Base-by-base conservation (phyloP, 1,140 invertebrate genomes). In the Probaryconus sp. region DNA sequence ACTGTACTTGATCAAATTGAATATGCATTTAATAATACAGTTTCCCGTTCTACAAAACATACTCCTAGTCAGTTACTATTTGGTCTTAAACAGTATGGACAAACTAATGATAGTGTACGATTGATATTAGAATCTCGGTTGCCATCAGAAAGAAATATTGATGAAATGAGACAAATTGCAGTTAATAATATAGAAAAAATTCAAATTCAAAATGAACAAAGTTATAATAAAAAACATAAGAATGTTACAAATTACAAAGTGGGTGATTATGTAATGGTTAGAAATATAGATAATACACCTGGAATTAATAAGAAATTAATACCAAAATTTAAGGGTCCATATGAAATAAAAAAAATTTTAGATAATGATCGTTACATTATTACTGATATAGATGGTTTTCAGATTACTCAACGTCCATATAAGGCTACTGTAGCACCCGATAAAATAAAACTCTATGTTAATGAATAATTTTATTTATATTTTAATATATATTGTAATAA, bases 21-120 rank as follows among this genome's bases (percentile, higher is more conserved):
- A 64, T 76, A 60, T 61, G 53, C 67, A 0, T 16, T 77, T 2
- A 77, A 73, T 16, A 77, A 74, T 56, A 30, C 28, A 0, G 30
- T 56, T n/a, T 21, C 9, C 30, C n/a, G 6, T 14, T 60, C 70
- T 1, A 77, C 70, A 0, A 28, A 30, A 7, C 7, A 40, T 14
- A 60, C 51, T 2, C 58, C 53, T 0, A 61, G 48, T 21, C 21
- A 50, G 17, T 50, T 77, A 24, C 18, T 60, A 13, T 48, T 60
- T 28, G 42, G 56, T 2, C 11, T 47, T 6, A 10, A 37, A n/a
- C 42, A 47, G 10, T 7, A 3, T 2, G 31, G 18, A 3, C 6
- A 26, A 28, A 6, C 18, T 1, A 47, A 38, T n/a, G 43, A 60
- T 47, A 24, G 24, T 6, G 7, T 60, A 5, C n/a, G 20, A 35